Evolutionary conservation across 1,140 invertebrate genomes (phyloP), one percentile per base, ranked within the genome.

Genomic region (Dreissena polymorpha): DNA sequence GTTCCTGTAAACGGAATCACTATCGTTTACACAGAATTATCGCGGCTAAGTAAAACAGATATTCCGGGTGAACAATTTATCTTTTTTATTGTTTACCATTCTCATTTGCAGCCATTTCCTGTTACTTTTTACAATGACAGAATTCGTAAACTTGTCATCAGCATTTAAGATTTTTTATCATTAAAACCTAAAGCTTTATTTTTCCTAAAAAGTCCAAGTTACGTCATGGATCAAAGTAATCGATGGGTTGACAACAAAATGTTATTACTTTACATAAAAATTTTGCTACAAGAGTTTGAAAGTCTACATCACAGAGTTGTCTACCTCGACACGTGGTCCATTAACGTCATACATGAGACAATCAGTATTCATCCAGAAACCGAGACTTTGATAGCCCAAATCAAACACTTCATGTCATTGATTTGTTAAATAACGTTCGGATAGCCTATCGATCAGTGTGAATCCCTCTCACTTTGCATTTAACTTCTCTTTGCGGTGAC

Each of bases 211-310:
- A 55, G 55, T 50, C 69, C 78, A 25, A 67, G 64, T 71, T 14
- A 71, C 10, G 25, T 27, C n/a, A 71, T 80, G 8, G 78, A 80
- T 21, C 50, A 57, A 39, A 39, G 39, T 49, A 50, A 3, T 49
- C 50, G 55, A 18, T 80, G 77, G 77, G 69, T 80, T 80, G 78
- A 80, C 53, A n/a, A 67, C 6, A 49, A 57, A 23, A 71, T 71
- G 49, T 49, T 21, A 25, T 14, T 80, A 18, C 18, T 72, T 3
- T 64, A 64, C 25, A 64, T 18, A 16, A 18, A 80, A 23, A 80
- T 80, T 25, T 7, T 72, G 27, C n/a, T 13, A 64, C 53, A 72
- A 27, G 78, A 80, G 68, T 80, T 80, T 50, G 14, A 53, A 23
- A 49, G 25, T 29, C 8, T 80, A 14, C 51, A 50, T 13, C 23